These are phyloP conservation scores for Embiotoca jacksoni DNA, from an alignment of 2,113 vertebrate species.

Conservation along the genomic window DNA sequence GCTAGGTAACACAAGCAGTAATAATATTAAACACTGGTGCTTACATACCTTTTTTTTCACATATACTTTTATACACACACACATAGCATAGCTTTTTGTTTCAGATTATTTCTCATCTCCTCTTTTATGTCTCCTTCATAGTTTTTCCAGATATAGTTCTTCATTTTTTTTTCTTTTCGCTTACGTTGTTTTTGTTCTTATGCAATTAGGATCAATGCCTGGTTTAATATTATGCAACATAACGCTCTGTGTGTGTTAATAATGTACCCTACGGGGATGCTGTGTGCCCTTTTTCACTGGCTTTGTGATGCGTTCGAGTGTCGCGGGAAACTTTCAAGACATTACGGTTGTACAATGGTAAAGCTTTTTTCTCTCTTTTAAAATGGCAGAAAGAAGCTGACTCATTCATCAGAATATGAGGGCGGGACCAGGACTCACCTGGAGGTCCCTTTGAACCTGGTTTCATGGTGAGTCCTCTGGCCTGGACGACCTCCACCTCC, in stretches of 20 bases:
- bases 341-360: neutral
- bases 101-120: neutral
- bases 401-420: no score
- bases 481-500: constrained; percentile 98
- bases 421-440: constrained; percentile 73
- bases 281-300: neutral
- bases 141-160: neutral
- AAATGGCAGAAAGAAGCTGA: neutral
- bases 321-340: neutral
- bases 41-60: neutral
- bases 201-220: constrained; percentile 37
- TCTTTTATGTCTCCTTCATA: constrained; percentile 20
- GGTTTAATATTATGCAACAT: neutral
- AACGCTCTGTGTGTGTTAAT: constrained; percentile 3
- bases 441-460: constrained; percentile 95
- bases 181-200: constrained; percentile 23
- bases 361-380: neutral
- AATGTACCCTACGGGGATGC: constrained; percentile 11
- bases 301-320: constrained; percentile 19
- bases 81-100: neutral
- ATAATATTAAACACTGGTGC: neutral
- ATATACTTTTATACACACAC: neutral
- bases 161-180: neutral
- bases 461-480: constrained; percentile 95
- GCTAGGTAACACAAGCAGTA: neutral